phyloP scores from a whole-genome alignment of 2,888 invertebrate species.

The Chrysodeixis includens region DNA sequence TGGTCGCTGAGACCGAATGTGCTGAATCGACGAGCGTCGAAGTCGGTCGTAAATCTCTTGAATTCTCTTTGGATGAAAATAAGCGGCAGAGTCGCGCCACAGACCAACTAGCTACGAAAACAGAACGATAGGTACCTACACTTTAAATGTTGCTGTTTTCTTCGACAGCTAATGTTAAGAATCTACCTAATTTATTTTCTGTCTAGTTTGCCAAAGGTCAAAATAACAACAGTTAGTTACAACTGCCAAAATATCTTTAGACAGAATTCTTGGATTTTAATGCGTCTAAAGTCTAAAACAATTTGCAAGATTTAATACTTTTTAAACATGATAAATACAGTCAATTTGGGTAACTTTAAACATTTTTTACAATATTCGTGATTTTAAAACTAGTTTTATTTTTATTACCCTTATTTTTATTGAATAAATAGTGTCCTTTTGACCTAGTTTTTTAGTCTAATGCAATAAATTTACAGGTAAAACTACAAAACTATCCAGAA shows the following conservation, averaged over 20 bases:
- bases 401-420: no score
- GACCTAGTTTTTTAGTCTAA: no score
- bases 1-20: constrained; percentile 80
- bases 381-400: no score
- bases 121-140: constrained; percentile 40
- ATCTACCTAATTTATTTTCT: constrained; percentile 27
- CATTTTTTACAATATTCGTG: no score
- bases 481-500: no score
- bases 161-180: constrained; percentile 10
- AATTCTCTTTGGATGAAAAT: constrained; percentile 82
- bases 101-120: constrained; percentile 45
- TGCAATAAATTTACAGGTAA: no score
- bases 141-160: constrained; percentile 22
- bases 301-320: neutral
- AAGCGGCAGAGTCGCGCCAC: constrained; percentile 72
- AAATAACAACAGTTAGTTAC: constrained; percentile 11
- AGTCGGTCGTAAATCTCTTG: constrained; percentile 84
- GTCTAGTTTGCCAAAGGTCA: constrained; percentile 15
- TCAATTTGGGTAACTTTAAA: no score
- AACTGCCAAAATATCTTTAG: constrained; percentile 15
- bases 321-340: no score
- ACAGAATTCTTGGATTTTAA: neutral
- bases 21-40: constrained; percentile 83
- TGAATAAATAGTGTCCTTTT: no score
- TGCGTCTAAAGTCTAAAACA: neutral